These are phyloP conservation scores for Zaprionus nigranus DNA, from an alignment of 1,140 invertebrate species.

Conservation along the genomic window DNA sequence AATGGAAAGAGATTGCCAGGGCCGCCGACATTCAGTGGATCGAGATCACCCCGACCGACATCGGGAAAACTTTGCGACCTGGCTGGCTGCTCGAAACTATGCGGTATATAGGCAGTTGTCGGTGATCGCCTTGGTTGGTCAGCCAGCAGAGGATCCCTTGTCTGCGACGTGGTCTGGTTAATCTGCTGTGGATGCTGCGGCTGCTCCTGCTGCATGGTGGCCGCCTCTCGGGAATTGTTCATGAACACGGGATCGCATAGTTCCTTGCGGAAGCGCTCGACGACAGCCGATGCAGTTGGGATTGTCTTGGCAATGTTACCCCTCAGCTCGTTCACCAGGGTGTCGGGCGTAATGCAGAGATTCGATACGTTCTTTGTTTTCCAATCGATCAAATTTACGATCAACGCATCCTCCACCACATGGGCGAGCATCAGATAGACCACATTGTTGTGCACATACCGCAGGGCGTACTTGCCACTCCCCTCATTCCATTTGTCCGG, in stretches of 20 bases:
- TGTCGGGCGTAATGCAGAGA: slow-evolving; percentile 76
- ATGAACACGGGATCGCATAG: slow-evolving; percentile 77
- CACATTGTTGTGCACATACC: slow-evolving; percentile 87
- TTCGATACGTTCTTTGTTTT: slow-evolving; percentile 74
- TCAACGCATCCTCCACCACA: slow-evolving; percentile 86
- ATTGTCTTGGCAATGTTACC: slow-evolving; percentile 84
- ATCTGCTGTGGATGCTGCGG: slow-evolving; percentile 32
- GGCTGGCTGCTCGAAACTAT: slow-evolving; percentile 16
- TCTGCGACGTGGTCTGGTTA: slow-evolving; percentile 1
- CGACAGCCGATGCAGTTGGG: slow-evolving; percentile 78
- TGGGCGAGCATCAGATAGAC: slow-evolving; percentile 88
- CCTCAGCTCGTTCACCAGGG: slow-evolving; percentile 69
- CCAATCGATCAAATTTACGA: slow-evolving; percentile 87
- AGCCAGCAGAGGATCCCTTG: slow-evolving; percentile 26
- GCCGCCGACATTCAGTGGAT: slow-evolving; percentile 87
- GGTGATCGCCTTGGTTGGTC: slow-evolving; percentile 17
- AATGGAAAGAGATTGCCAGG: slow-evolving; percentile 90
- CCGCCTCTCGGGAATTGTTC: slow-evolving; percentile 14
- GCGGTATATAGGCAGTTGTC: not conserved
- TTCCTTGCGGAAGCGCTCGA: slow-evolving; percentile 80
- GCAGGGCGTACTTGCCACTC: slow-evolving; percentile 86
- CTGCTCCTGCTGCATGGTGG: not conserved
- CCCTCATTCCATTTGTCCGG: slow-evolving; percentile 88
- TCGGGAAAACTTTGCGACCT: slow-evolving; percentile 57
- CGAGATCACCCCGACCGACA: slow-evolving; percentile 89